Conservation (phyloP, 2,797 vertebrate genomes). For the Acanthopagrus latus region DNA sequence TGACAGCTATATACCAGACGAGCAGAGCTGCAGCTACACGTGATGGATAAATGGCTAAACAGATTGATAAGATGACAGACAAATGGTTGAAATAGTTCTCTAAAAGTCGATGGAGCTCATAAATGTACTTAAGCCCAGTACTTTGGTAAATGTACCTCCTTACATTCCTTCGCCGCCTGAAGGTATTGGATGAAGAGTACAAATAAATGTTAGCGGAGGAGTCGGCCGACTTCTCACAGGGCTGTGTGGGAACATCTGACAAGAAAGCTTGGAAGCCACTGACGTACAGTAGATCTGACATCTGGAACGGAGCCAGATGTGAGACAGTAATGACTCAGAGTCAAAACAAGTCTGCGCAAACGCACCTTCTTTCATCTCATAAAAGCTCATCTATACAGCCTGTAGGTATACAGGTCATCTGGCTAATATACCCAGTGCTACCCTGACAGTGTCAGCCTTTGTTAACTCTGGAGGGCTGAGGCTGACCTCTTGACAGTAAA, state of each 20-base stretch:
- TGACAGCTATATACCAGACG: not conserved
- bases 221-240: not conserved
- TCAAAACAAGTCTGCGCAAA: conserved; percentile 40
- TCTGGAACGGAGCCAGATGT: conserved; percentile 27
- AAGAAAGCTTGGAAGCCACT: not conserved
- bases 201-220: not conserved
- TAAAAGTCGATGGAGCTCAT: too few species aligned
- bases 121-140: too few species aligned
- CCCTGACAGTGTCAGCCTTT: conserved; percentile 73
- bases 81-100: too few species aligned
- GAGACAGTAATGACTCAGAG: conserved; percentile 38
- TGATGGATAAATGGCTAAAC: not conserved
- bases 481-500: conserved; percentile 81
- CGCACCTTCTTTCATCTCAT: conserved; percentile 33
- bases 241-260: not conserved
- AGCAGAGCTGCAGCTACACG: not conserved
- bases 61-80: too few species aligned
- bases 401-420: conserved; percentile 58
- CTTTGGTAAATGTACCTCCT: too few species aligned
- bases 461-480: conserved; percentile 63
- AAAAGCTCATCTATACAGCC: conserved; percentile 44
- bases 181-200: not conserved
- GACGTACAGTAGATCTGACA: conserved; percentile 17
- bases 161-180: too few species aligned
- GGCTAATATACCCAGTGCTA: conserved; percentile 60